Conservation (phyloP, 1,140 invertebrate species). For the Solen grandis region DNA sequence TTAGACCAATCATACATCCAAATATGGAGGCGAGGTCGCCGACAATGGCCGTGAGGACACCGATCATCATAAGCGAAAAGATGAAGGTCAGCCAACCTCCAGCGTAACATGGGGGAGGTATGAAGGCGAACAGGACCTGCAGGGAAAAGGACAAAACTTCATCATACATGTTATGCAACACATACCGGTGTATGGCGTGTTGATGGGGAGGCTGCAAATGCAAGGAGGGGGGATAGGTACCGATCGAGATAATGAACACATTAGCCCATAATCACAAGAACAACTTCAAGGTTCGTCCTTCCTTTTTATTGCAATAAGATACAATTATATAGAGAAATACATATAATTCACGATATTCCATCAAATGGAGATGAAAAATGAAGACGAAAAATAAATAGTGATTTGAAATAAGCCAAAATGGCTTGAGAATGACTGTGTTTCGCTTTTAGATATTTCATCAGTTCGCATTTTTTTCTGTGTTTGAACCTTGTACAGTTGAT, state of each 20-base stretch:
- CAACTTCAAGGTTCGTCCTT: conserved; percentile 83
- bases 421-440: no score
- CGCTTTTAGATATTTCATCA: no score
- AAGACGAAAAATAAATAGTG: no score
- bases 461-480: no score
- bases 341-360: no score
- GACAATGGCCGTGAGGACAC: conserved; percentile 85
- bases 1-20: conserved; percentile 85
- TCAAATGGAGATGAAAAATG: no score
- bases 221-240: conserved; percentile 83
- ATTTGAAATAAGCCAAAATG: no score
- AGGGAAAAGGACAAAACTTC: conserved; percentile 84
- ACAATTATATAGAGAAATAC: no score
- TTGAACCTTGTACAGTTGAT: no score
- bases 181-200: conserved; percentile 84
- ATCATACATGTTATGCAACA: conserved; percentile 84
- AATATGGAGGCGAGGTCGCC: conserved; percentile 86
- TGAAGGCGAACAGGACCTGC: conserved; percentile 84
- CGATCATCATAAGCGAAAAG: conserved; percentile 84
- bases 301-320: no score
- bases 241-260: conserved; percentile 82
- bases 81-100: conserved; percentile 86
- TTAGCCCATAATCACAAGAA: conserved; percentile 84
- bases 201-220: conserved; percentile 83
- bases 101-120: conserved; percentile 84